Percentiles rank a stretch among this genome's conserved stretches.
Conservation (phyloP, 1,140 invertebrate genomes). For the Condylostylus longicornis region DNA sequence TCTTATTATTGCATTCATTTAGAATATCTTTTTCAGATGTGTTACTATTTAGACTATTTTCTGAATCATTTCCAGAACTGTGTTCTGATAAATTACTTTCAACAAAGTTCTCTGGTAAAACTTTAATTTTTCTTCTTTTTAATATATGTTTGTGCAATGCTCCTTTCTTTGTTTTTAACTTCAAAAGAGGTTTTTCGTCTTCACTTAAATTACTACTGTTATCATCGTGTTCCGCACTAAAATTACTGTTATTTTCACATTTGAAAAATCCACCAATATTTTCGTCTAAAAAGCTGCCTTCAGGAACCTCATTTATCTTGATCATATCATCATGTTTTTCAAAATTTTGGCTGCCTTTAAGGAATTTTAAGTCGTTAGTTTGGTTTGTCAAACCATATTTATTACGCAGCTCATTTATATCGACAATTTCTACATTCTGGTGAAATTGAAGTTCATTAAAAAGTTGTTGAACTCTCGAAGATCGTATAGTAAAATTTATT, state of each 20-base stretch:
- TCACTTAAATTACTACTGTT: slow-evolving; percentile 1
- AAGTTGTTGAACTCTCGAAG: slow-evolving; percentile 20
- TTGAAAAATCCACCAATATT: slow-evolving; percentile 1
- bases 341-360: neutral
- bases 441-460: slow-evolving; percentile 13
- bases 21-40: no score
- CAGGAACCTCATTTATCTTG: slow-evolving; percentile 1
- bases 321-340: slow-evolving; percentile 1
- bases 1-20: no score
- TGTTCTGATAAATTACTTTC: no score
- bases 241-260: neutral
- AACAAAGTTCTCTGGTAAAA: no score
- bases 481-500: slow-evolving; percentile 20
- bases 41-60: no score
- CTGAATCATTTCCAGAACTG: no score
- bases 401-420: slow-evolving; percentile 11
- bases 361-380: slow-evolving; percentile 1
- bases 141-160: no score
- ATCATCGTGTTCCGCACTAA: neutral
- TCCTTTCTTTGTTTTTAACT: neutral
- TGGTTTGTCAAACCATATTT: slow-evolving; percentile 12
- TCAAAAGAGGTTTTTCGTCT: neutral
- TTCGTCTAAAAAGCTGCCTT: slow-evolving; percentile 2
- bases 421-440: neutral
- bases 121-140: slow-evolving; percentile 4